Base-by-base conservation (phyloP, 2,113 vertebrate species). In the Paramormyrops kingsleyae region DNA sequence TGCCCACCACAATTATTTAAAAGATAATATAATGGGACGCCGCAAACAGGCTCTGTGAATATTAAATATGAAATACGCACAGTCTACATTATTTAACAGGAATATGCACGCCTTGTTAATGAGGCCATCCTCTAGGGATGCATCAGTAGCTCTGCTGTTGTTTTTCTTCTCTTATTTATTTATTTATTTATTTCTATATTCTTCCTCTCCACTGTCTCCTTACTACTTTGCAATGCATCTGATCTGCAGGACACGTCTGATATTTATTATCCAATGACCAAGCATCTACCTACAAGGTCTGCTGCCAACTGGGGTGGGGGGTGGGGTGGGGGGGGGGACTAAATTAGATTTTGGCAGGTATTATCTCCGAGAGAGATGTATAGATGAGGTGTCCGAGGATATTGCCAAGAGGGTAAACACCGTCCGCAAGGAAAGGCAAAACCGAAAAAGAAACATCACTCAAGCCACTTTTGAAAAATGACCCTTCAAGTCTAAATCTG, bases 371-470 rank as follows among this genome's bases (percentile, higher is more conserved):
- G 89, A 10, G n/a, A 94, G 94, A 95, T 87, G 91, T 92, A 94
- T 95, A 92, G 91, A 90, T 9, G 86, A 52, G 31, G 50, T 35
- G 93, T 93, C 93, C 88, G 87, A 92, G 92, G 93, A 93, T 92
- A 93, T 46, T 24, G 94, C 95, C 94, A 83, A 92, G 93, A 93
- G 95, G 93, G 94, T 95, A 95, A 96, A 95, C 94, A 95, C 90
- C 17, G 90, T 91, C 88, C 74, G 91, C 56, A 88, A 85, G 77
- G 87, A 91, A 74, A 31, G 86, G 89, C 90, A 91, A 87, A 90
- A 92, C 74, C 1, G n/a, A 39, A 80, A 77, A 80, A 92, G 94
- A 94, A 92, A 92, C 93, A 93, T 91, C 80, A 87, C n/a, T 35
- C 91, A 39, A 88, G 91, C 89, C 90, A 46, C 87, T 56, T 15